Evolutionary conservation across 1,140 invertebrate genomes (phyloP).

Genomic region (Calliopsis andreniformis): DNA sequence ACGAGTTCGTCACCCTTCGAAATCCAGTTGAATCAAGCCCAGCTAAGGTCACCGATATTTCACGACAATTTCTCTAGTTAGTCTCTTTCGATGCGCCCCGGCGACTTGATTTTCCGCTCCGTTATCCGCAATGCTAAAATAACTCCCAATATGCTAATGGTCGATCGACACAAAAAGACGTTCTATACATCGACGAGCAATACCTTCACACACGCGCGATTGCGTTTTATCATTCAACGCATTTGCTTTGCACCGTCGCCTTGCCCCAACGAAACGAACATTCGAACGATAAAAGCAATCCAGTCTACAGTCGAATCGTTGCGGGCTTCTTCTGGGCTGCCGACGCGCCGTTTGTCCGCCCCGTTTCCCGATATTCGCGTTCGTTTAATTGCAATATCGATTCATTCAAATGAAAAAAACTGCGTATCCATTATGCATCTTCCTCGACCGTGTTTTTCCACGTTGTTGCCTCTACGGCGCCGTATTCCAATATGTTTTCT

Average conservation of each 20-base stretch:
- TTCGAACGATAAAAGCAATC: not conserved
- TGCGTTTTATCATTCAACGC: not conserved
- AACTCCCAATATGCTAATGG: conserved; percentile 3
- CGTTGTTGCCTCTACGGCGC: too few species aligned
- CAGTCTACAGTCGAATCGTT: not conserved
- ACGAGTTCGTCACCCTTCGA: not conserved
- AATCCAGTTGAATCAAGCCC: not conserved
- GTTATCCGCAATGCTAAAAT: conserved; percentile 26
- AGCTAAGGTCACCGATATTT: not conserved
- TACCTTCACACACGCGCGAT: conserved; percentile 7
- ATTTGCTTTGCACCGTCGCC: not conserved
- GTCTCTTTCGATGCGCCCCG: not conserved
- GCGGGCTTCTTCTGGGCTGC: not conserved
- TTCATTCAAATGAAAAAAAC: too few species aligned
- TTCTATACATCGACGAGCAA: not conserved
- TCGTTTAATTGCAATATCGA: not conserved
- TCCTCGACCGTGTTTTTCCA: too few species aligned
- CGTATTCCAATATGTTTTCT: too few species aligned
- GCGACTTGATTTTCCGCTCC: conserved; percentile 24
- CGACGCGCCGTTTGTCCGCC: too few species aligned
- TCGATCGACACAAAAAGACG: not conserved
- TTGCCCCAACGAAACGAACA: not conserved
- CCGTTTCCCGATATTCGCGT: not conserved
- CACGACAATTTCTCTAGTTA: not conserved
- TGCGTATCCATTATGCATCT: not conserved